Conservation (phyloP, 2,888 invertebrate genomes). For the Anoplius nigerrimus region DNA sequence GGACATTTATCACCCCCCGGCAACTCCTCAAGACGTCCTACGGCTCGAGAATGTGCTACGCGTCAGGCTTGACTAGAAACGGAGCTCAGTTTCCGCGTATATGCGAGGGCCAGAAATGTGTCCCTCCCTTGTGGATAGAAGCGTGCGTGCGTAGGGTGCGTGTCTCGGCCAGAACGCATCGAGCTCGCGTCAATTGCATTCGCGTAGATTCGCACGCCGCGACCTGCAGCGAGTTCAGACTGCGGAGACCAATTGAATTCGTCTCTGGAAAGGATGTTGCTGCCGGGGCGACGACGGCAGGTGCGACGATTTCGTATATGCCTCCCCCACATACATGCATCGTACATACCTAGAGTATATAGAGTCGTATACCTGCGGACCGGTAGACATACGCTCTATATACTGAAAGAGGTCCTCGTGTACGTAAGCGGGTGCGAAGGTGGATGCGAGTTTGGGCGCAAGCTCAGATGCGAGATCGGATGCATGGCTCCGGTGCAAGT, state of each 20-base stretch:
- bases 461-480: neutral
- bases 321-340: neutral
- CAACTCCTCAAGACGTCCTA: constrained; percentile 22
- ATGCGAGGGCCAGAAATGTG: neutral
- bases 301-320: constrained; percentile 35
- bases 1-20: constrained; percentile 57
- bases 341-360: too few species aligned
- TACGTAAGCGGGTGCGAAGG: neutral
- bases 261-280: constrained; percentile 46
- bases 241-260: constrained; percentile 58
- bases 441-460: neutral
- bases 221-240: neutral
- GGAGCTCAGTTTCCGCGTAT: neutral
- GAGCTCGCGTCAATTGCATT: neutral
- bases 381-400: too few species aligned
- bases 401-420: neutral
- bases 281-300: constrained; percentile 47
- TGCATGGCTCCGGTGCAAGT: too few species aligned
- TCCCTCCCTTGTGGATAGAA: neutral
- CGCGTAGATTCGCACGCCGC: too few species aligned
- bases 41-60: constrained; percentile 27
- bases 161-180: neutral
- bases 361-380: too few species aligned
- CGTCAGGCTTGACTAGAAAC: constrained; percentile 18
- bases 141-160: constrained; percentile 25